Percentiles rank a stretch among this genome's conserved stretches.
Evolutionary conservation across 2,797 vertebrate species (phyloP).

Genomic region (Crypturellus tataupa): DNA sequence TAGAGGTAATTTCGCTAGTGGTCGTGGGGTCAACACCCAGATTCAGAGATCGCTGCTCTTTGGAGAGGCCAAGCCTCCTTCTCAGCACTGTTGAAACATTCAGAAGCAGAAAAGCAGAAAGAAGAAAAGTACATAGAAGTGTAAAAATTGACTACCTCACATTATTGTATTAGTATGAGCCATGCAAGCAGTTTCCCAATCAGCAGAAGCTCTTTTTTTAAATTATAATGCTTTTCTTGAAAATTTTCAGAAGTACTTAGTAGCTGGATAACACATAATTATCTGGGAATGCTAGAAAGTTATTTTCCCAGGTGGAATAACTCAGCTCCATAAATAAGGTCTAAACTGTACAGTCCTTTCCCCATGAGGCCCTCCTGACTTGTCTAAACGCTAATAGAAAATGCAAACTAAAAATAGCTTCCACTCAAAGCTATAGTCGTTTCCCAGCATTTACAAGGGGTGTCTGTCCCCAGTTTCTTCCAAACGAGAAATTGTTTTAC

Average conservation of each 20-base stretch:
- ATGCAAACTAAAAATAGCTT: constrained; percentile 25
- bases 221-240: neutral
- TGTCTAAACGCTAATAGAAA: constrained; percentile 32
- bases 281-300: constrained; percentile 24
- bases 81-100: neutral
- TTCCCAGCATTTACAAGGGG: neutral
- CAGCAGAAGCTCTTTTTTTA: neutral
- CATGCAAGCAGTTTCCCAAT: neutral
- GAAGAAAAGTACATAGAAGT: accelerated
- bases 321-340: constrained; percentile 31
- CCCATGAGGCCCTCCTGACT: neutral
- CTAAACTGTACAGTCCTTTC: constrained; percentile 1
- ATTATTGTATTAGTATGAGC: neutral
- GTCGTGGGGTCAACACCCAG: neutral
- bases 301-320: constrained; percentile 22
- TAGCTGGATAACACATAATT: constrained; percentile 3
- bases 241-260: constrained; percentile 1
- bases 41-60: neutral
- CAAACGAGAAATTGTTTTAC: neutral
- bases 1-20: neutral
- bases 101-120: neutral
- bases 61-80: neutral
- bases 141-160: neutral
- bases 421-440: neutral
- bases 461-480: neutral